These are phyloP conservation scores for Spodoptera littoralis DNA, from an alignment of 2,888 invertebrate genomes.

Conservation along the genomic window DNA sequence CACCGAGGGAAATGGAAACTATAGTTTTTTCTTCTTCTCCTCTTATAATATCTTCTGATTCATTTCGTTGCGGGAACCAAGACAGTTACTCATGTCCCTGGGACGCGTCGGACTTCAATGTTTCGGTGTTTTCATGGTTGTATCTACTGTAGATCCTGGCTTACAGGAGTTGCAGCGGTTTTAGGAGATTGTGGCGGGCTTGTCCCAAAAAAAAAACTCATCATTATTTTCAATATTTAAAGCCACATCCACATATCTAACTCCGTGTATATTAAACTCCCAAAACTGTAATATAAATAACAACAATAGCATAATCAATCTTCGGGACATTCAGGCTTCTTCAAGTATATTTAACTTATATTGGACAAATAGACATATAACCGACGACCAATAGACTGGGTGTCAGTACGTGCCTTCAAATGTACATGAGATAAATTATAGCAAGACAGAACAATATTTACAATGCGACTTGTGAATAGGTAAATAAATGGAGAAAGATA, in stretches of 20 bases:
- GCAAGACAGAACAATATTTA: not conserved
- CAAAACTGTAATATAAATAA: constrained; percentile 67
- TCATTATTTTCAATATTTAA: too few species aligned
- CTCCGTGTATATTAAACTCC: constrained; percentile 47
- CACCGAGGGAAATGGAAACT: too few species aligned
- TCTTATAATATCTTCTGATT: too few species aligned
- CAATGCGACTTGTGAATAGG: not conserved
- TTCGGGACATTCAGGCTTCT: constrained; percentile 49
- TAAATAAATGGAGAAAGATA: not conserved
- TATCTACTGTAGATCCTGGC: too few species aligned
- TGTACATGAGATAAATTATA: constrained; percentile 1
- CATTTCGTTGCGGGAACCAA: too few species aligned
- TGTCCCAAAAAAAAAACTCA: too few species aligned
- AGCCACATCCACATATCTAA: constrained; percentile 10
- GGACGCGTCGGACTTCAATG: too few species aligned
- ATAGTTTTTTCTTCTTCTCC: too few species aligned
- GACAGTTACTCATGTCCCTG: too few species aligned
- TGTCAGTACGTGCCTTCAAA: constrained; percentile 30
- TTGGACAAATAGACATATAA: constrained; percentile 32
- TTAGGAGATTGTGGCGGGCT: too few species aligned
- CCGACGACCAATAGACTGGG: constrained; percentile 28
- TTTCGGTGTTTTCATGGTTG: too few species aligned
- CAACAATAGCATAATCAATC: constrained; percentile 67
- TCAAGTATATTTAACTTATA: constrained; percentile 61
- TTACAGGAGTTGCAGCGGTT: too few species aligned